These are phyloP conservation scores for Pachypanchax playfairii DNA, from an alignment of 2,113 vertebrate species.

Conservation along the genomic window DNA sequence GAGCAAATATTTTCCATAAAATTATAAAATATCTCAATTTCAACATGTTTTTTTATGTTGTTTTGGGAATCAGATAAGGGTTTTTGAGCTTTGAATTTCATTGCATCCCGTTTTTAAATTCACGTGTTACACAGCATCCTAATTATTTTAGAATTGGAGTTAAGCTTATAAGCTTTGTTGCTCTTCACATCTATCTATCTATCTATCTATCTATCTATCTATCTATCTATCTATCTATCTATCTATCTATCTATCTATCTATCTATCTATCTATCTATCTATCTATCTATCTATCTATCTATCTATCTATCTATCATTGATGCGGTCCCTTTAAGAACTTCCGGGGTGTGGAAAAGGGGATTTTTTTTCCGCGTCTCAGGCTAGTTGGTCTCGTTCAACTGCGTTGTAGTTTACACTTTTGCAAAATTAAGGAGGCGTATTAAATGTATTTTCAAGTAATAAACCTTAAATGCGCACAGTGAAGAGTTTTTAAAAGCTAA, in stretches of 20 bases:
- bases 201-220: conserved; percentile 9
- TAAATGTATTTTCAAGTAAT: neutral
- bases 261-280: conserved; percentile 21
- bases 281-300: neutral
- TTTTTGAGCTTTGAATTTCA: too few species aligned
- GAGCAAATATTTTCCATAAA: too few species aligned
- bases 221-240: conserved; percentile 26
- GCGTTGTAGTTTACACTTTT: neutral
- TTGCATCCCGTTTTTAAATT: too few species aligned
- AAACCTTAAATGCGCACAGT: fast-evolving
- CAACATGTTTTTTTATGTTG: too few species aligned
- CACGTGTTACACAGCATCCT: too few species aligned
- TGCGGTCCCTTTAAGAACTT: conserved; percentile 70
- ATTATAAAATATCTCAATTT: too few species aligned
- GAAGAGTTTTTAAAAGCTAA: fast-evolving
- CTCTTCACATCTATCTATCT: conserved; percentile 2
- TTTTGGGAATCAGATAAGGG: too few species aligned
- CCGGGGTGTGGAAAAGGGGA: conserved; percentile 67
- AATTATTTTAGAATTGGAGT: too few species aligned
- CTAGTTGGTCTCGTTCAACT: conserved; percentile 44
- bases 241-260: conserved; percentile 26
- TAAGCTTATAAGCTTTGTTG: too few species aligned
- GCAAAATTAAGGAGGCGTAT: neutral
- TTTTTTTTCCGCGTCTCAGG: conserved; percentile 6
- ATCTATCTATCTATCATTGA: neutral